Evolutionary conservation across 2,797 vertebrate species (phyloP).

Genomic region (Platalea minor): DNA sequence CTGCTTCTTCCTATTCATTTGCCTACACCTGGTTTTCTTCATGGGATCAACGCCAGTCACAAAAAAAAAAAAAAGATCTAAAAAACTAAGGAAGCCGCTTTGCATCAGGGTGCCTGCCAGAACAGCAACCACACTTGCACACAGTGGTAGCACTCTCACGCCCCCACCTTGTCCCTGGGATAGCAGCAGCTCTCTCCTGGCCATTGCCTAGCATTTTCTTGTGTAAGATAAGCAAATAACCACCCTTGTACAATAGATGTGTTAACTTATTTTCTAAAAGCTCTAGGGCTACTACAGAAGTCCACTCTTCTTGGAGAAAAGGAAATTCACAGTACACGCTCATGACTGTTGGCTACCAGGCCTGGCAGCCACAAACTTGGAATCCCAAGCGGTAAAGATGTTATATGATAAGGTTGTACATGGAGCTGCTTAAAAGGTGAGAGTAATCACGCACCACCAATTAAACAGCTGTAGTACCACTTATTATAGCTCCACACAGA

Average conservation of each 20-base stretch:
- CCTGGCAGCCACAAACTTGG: neutral
- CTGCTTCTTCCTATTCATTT: neutral
- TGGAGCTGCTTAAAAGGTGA: neutral
- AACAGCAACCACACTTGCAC: neutral
- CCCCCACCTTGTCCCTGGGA: neutral
- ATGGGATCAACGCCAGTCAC: neutral
- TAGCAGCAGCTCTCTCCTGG: neutral
- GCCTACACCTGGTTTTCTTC: neutral
- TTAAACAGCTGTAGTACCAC: neutral
- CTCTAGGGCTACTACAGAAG: neutral
- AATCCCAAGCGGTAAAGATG: neutral
- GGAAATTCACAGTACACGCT: neutral
- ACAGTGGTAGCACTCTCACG: neutral
- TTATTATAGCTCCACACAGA: neutral
- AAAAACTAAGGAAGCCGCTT: neutral
- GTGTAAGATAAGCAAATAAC: accelerated
- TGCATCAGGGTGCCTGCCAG: neutral
- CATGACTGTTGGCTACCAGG: neutral
- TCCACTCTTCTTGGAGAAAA: neutral
- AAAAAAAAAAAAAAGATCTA: neutral
- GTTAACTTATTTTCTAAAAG: neutral
- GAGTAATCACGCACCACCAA: neutral
- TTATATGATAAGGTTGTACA: accelerated
- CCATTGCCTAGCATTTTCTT: too few relatives aligned
- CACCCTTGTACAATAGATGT: neutral